A percentile compares a stretch with the other conserved stretches of the same genome.
phyloP scores from a whole-genome alignment of 2,888 invertebrate genomes.

The Melolontha melolontha region DNA sequence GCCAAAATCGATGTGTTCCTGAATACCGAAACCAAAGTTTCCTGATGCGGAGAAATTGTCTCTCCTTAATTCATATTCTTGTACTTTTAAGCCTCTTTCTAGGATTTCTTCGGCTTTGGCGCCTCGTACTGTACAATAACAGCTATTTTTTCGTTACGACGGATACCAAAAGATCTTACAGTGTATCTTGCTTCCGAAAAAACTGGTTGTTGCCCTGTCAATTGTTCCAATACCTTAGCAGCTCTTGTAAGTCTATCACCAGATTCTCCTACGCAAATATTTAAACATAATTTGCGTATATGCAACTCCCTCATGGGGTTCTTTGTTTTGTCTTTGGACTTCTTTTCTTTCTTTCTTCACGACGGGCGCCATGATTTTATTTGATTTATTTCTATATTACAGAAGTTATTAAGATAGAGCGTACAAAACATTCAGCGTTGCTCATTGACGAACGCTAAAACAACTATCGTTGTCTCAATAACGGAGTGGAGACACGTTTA shows the following conservation, averaged over 20 bases:
- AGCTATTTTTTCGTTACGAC: constrained; percentile 99
- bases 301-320: constrained; percentile 98
- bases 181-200: constrained; percentile 99
- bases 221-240: constrained; percentile 96
- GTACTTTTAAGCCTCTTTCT: constrained; percentile 97
- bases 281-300: constrained; percentile 97
- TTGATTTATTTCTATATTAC: too few species aligned
- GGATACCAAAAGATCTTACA: constrained; percentile 98
- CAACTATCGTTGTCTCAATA: too few species aligned
- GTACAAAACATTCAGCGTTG: too few species aligned
- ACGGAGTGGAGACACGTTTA: too few species aligned
- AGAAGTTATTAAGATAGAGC: too few species aligned
- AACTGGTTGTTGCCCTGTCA: constrained; percentile 99
- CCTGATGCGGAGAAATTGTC: constrained; percentile 97
- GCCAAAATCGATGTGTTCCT: constrained; percentile 99
- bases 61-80: constrained; percentile 98
- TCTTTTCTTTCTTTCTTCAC: constrained; percentile 72
- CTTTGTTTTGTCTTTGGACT: constrained; percentile 84
- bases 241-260: constrained; percentile 96
- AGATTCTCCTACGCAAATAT: constrained; percentile 99
- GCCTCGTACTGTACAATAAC: constrained; percentile 98
- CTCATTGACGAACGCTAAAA: too few species aligned
- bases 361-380: too few species aligned
- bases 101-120: constrained; percentile 99
- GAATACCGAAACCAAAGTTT: constrained; percentile 99